Conservation (phyloP, 2,797 vertebrate species). For the Phalloptychus januarius region DNA sequence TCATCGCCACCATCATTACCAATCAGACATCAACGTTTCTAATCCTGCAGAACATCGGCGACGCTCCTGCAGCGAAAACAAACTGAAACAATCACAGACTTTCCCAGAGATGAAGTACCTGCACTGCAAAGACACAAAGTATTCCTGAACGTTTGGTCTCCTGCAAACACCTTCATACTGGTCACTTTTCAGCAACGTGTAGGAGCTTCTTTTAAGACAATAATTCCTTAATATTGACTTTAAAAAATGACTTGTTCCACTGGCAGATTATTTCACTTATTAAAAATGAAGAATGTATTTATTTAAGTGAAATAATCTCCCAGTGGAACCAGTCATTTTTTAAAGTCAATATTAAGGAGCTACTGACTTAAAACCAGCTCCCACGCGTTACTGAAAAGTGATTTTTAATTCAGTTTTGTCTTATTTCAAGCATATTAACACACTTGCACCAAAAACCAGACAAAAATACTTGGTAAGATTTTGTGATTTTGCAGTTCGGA, state of each 20-base stretch:
- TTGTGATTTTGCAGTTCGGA: neutral
- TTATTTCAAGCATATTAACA: no score
- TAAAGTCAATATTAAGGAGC: no score
- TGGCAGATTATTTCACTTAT: neutral
- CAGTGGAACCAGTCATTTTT: no score
- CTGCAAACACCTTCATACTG: no score
- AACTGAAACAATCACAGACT: conserved; percentile 19
- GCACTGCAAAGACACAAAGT: neutral
- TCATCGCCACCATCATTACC: conserved; percentile 62
- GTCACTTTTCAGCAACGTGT: neutral
- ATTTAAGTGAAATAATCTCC: no score
- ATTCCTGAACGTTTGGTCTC: no score
- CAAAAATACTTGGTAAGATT: neutral
- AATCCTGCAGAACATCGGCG: neutral
- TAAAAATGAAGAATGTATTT: neutral
- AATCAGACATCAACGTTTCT: conserved; percentile 25
- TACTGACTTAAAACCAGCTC: no score
- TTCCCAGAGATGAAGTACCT: conserved; percentile 17
- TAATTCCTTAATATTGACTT: neutral
- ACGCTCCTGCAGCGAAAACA: conserved; percentile 21
- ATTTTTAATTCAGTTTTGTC: no score
- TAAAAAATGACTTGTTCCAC: neutral
- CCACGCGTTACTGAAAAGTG: no score
- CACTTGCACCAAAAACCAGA: neutral
- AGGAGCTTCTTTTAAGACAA: neutral